These are phyloP conservation scores for Opisthocomus hoazin DNA, from an alignment of 2,113 vertebrate genomes.

Conservation along the genomic window DNA sequence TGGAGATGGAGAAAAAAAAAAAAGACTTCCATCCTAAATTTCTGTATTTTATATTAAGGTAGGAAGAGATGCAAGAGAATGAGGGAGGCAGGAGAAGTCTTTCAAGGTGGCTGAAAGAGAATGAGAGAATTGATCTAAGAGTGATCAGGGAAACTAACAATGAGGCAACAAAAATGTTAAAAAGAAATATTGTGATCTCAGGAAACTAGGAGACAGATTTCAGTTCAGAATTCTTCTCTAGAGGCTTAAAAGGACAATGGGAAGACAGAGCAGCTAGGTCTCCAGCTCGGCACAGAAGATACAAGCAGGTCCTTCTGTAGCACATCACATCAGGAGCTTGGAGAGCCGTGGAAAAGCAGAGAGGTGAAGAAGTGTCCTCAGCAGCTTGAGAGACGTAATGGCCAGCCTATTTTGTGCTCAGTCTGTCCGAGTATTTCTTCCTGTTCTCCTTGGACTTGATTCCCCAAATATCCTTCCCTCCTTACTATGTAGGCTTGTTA, in stretches of 20 bases:
- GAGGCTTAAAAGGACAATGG: not conserved
- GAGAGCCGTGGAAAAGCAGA: not conserved
- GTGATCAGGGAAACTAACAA: not conserved
- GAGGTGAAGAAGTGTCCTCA: not conserved
- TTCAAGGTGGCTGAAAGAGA: not conserved
- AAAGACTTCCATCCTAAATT: not conserved
- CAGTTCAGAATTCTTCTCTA: not conserved
- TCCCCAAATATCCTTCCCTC: not conserved
- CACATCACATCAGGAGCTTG: not conserved
- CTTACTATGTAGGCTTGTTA: not conserved
- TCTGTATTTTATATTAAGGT: not conserved
- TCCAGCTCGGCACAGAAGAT: not conserved
- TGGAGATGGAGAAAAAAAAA: not conserved
- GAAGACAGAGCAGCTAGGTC: not conserved
- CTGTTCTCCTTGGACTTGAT: not conserved
- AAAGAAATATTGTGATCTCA: not conserved
- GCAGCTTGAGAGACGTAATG: not conserved
- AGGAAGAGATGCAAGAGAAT: not conserved
- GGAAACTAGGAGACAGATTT: not conserved
- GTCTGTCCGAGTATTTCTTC: not conserved
- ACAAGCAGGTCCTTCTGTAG: not conserved
- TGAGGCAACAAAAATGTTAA: not conserved
- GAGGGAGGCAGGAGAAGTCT: not conserved
- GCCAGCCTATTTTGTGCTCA: not conserved
- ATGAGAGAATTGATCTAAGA: not conserved